These are phyloP conservation scores for Hippotragus niger DNA, from an alignment of 2,113 vertebrate species.

Conservation along the genomic window DNA sequence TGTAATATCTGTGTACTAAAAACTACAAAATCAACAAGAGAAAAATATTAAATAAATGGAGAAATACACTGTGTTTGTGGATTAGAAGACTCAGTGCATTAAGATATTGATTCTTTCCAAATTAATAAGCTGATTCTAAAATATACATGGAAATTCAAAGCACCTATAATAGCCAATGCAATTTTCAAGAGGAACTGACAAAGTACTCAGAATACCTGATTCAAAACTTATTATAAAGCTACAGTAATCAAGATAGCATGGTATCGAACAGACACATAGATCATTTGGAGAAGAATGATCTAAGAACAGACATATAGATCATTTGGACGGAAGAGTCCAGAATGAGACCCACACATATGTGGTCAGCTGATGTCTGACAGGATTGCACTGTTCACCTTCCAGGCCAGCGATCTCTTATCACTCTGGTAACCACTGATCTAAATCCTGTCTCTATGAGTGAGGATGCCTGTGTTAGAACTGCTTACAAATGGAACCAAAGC, in stretches of 20 bases:
- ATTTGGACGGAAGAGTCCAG: neutral
- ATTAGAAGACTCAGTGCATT: neutral
- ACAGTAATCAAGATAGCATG: neutral
- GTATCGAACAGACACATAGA: too few relatives aligned
- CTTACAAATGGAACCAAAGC: neutral
- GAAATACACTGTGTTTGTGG: neutral
- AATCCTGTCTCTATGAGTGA: neutral
- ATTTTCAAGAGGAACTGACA: neutral
- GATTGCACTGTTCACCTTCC: neutral
- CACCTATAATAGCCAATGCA: neutral
- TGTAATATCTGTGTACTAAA: neutral
- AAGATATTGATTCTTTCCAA: neutral
- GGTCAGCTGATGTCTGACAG: neutral
- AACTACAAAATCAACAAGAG: neutral
- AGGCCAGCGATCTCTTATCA: neutral
- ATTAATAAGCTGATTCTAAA: neutral
- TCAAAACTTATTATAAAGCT: neutral
- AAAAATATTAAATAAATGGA: neutral
- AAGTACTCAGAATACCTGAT: neutral
- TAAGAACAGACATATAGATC: neutral
- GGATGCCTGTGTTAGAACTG: neutral
- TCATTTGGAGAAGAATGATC: too few relatives aligned
- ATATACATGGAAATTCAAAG: neutral
- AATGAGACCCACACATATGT: neutral
- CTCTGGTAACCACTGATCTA: neutral